Percentiles rank a stretch among this genome's conserved stretches.
These are phyloP conservation scores for Lycaena phlaeas DNA, from an alignment of 2,888 invertebrate species.

Conservation along the genomic window DNA sequence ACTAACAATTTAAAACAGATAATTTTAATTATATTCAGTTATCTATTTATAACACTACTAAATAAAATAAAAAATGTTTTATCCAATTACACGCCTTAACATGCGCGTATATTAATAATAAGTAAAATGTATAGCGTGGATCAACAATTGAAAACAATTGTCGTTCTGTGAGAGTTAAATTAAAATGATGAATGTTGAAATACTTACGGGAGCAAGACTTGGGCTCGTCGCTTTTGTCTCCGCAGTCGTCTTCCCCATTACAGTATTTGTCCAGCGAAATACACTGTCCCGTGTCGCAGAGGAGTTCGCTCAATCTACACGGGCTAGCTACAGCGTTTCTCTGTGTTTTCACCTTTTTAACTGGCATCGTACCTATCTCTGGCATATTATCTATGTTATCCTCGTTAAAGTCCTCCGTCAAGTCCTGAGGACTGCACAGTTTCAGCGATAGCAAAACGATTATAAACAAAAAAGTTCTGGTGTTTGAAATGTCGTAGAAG, in stretches of 20 bases:
- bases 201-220: conserved; percentile 84
- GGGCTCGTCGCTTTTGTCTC: conserved; percentile 84
- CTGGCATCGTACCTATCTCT: conserved; percentile 39
- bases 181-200: too few relatives aligned
- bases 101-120: too few relatives aligned
- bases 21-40: too few relatives aligned
- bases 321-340: conserved; percentile 36
- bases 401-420: conserved; percentile 59
- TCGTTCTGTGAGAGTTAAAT: too few relatives aligned
- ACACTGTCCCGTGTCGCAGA: conserved; percentile 78
- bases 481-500: conserved; percentile 43
- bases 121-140: too few relatives aligned
- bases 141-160: too few relatives aligned
- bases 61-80: too few relatives aligned
- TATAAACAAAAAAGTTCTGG: conserved; percentile 56
- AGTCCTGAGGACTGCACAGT: conserved; percentile 59
- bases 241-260: conserved; percentile 84
- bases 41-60: too few relatives aligned
- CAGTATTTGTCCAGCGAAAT: conserved; percentile 83
- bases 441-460: conserved; percentile 55
- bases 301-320: conserved; percentile 75
- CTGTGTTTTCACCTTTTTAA: conserved; percentile 41
- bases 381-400: conserved; percentile 32
- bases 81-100: too few relatives aligned
- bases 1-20: too few relatives aligned